Percentiles rank a stretch among this genome's conserved stretches.
Evolutionary conservation across 1,140 invertebrate species (phyloP).

Genomic region (Cardiocondyla obscurior): DNA sequence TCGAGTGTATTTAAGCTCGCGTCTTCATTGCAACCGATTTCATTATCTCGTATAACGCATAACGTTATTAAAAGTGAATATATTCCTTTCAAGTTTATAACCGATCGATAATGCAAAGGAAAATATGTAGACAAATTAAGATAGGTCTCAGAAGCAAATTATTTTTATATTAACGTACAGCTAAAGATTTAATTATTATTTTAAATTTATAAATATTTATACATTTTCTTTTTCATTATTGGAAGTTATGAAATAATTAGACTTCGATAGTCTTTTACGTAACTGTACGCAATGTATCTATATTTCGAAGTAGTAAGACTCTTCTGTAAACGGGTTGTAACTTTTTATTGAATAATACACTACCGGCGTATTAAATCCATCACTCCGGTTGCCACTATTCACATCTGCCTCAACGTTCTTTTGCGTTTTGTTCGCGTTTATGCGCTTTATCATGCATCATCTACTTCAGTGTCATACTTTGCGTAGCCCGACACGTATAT

Average conservation of each 20-base stretch:
- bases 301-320: background rate
- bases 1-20: background rate
- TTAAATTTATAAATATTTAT: no score
- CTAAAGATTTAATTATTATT: background rate
- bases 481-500: constrained; percentile 9
- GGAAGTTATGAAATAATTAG: background rate
- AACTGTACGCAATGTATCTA: background rate
- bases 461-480: background rate
- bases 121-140: background rate
- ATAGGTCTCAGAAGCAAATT: background rate
- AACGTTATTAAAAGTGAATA: background rate
- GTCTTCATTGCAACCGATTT: constrained; percentile 3
- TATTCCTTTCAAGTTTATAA: background rate
- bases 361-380: background rate
- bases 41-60: background rate
- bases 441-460: constrained; percentile 30
- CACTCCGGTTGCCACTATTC: background rate
- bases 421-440: constrained; percentile 17
- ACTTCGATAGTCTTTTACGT: background rate
- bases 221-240: background rate
- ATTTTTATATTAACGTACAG: background rate
- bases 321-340: background rate
- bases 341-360: constrained; percentile 40
- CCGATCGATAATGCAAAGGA: background rate
- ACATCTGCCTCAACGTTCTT: constrained; percentile 24